Evolutionary conservation across 2,113 vertebrate species (phyloP).

Genomic region (Gavialis gangeticus): DNA sequence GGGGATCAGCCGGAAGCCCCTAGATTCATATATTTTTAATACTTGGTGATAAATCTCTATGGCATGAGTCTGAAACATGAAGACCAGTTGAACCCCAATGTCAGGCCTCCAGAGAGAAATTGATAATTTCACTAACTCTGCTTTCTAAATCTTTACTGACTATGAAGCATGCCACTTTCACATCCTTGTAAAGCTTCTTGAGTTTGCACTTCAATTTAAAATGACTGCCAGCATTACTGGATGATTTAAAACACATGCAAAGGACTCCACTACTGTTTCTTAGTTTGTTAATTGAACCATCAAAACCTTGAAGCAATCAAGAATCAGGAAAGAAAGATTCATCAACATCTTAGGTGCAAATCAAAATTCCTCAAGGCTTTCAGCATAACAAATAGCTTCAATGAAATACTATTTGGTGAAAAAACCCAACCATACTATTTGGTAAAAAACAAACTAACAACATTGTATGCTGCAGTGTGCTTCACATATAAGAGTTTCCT

Average conservation of each 20-base stretch:
- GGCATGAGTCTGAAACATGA: conserved; percentile 22
- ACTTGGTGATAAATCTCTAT: conserved; percentile 78
- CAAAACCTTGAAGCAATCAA: neutral
- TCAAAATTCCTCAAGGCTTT: neutral
- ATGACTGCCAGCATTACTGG: neutral
- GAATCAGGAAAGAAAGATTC: neutral
- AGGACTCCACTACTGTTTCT: neutral
- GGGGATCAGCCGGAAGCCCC: conserved; percentile 59
- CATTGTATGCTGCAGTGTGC: too few species aligned
- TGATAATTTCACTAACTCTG: conserved; percentile 20
- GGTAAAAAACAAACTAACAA: too few species aligned
- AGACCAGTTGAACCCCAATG: conserved; percentile 35
- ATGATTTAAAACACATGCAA: conserved; percentile 19
- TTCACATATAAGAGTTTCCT: too few species aligned
- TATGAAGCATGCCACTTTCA: neutral
- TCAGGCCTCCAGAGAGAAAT: conserved; percentile 33
- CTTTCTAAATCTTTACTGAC: conserved; percentile 57
- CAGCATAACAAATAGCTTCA: neutral
- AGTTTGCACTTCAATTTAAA: conserved; percentile 33
- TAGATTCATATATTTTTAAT: conserved; percentile 64
- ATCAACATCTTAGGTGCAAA: neutral
- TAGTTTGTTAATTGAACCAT: neutral
- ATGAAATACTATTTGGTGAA: neutral
- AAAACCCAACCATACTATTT: too few species aligned
- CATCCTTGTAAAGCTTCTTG: neutral